Evolutionary conservation across 2,888 invertebrate species (phyloP), one percentile per base, ranked within the genome.

Genomic region (Volucella zonaria): DNA sequence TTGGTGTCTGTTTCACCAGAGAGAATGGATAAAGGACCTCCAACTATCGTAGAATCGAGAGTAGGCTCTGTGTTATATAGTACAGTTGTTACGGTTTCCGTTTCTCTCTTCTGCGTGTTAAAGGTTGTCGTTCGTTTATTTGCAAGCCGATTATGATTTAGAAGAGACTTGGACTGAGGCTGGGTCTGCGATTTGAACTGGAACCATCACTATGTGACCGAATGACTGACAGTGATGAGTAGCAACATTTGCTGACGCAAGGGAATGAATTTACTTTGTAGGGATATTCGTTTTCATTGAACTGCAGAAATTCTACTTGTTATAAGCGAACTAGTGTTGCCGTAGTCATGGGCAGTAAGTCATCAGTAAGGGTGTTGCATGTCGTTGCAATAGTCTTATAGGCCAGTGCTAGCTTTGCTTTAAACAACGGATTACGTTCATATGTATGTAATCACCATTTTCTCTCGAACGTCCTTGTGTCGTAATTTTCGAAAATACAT

Each of bases 271-370:
- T 3, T 31, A 31, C 9, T 2, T 15, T 42, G 15, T 52, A 45
- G 43, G 62, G 31, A 73, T 62, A 73, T 62, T 73, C 62, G 73
- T 38, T 62, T 73, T 73, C 51, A 52, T 73, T 59, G 54, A 52
- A 51, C 23, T 61, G 61, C 51, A 49, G 59, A 47, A 71, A 59
- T 42, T 71, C 52, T 52, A 52, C 61, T 62, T 73, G 47, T 73
- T 73, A 52, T 73, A 31, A 31, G 31, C 6, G 31, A 31, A 31
- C 31, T 31, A 31, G 31, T 31, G 31, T 31, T 31, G 31, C 31
- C 31, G 31, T 31, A 31, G 31, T 31, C 31, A 31, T 31, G 2
- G 6, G 31, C 1, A 0, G 6, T 4, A 31, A 0, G 31, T 6
- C 1, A 6, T 31, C 31, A 31, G 31, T 31, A 6, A 4, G 6